Evolutionary conservation across 2,888 invertebrate species (phyloP).

Genomic region (Morpho helenor): DNA sequence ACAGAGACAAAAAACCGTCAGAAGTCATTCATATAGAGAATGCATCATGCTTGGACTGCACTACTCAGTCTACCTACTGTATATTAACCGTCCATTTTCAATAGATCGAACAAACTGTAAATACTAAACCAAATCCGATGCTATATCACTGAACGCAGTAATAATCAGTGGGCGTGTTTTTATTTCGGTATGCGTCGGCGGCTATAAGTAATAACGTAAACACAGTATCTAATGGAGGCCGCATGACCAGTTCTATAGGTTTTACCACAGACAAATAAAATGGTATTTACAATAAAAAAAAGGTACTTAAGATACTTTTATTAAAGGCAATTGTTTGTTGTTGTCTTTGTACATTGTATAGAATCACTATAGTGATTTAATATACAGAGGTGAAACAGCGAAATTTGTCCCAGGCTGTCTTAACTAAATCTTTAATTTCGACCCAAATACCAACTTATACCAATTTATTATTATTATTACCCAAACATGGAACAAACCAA

Average conservation of each 20-base stretch:
- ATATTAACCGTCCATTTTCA: conserved; percentile 45
- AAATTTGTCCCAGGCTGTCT: no score
- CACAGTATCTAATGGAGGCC: conserved; percentile 58
- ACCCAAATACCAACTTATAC: no score
- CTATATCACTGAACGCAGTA: conserved; percentile 40
- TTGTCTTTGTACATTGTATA: no score
- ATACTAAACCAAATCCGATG: conserved; percentile 36
- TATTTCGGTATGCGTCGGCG: conserved; percentile 61
- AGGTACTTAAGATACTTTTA: no score
- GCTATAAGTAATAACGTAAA: conserved; percentile 71
- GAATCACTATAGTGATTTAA: no score
- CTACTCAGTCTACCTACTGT: conserved; percentile 41
- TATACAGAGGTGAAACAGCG: no score
- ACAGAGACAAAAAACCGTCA: conserved; percentile 32
- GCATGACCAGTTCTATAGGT: conserved; percentile 38
- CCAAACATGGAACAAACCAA: no score
- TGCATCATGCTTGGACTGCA: conserved; percentile 41
- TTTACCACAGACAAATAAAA: conserved; percentile 21
- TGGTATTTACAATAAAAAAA: conserved; percentile 2
- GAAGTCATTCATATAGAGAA: conserved; percentile 40
- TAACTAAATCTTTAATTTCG: no score
- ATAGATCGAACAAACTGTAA: conserved; percentile 35
- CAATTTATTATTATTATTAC: no score
- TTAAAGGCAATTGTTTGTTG: no score
- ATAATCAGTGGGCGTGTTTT: conserved; percentile 57